Base-by-base conservation (phyloP, 2,888 invertebrate genomes). In the Pimpla rufipes region DNA sequence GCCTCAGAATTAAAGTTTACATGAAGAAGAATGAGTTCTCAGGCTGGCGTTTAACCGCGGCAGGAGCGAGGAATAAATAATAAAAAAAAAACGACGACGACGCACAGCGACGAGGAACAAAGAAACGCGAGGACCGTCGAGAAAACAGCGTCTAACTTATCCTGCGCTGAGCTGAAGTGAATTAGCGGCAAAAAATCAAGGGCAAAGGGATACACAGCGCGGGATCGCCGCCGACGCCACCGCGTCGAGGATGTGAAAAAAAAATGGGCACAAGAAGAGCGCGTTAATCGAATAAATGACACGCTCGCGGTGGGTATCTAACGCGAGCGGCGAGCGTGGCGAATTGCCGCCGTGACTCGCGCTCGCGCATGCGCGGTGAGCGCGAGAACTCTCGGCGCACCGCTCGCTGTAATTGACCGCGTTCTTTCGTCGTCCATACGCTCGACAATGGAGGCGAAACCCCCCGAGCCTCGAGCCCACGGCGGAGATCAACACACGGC, bases 241-340 rank as follows among this genome's bases (percentile, higher is more conserved):
- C 5, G n/a, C 52, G 29, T 40, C 29, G 62, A 70, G 21, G 16
- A 52, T 29, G 66, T 13, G 16, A 52, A 18, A 52, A 77, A 62
- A 75, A 66, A 66, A 81, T 71, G 78, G 71, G 47, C 10, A 76
- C 55, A 85, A 86, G 85, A 88, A 86, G 85, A 79, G 45, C 81
- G 79, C 67, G 87, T 87, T 89, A 89, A 91, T 90, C 87, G 89
- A 90, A 91, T 88, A 89, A 91, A 88, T 89, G 89, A 89, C 88
- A 89, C 89, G 89, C 87, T 89, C 86, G 84, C 78, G 87, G 86
- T 86, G 73, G 87, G 55, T 85, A 85, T 86, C 83, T 66, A 68
- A 77, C 66, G 57, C 62, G 71, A 81, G 52, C 52, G 50, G 67
- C 59, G 67, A 79, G 83, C 88, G 86, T 86, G 75, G 81, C 88